Base-by-base conservation (phyloP, 2,888 invertebrate species). In the Hypercompe scribonia region DNA sequence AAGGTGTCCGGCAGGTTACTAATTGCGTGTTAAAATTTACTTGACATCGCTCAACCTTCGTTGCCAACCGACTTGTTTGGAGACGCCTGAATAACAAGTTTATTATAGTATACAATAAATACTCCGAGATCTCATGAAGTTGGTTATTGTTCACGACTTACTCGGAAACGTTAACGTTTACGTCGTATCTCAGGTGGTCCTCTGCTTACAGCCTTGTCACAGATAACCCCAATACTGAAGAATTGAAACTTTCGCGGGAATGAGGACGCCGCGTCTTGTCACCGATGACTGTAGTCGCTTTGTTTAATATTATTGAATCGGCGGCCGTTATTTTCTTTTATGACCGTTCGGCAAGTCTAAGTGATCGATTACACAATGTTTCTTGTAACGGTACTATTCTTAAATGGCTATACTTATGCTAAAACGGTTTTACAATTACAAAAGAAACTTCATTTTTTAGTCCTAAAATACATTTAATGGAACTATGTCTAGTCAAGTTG, bases 1-100 rank as follows among this genome's bases (percentile, higher is more conserved):
- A 94, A 95, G 94, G 93, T 91, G 88, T 91, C 91, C 89, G 88
- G 77, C 88, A 89, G 88, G 88, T 90, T 91, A 91, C 92, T 93
- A 94, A 95, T 95, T 94, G 93, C 94, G 94, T 94, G 94, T 93
- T 93, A 93, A 94, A 94, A 92, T 94, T 94, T 92, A 94, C 94
- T 93, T 93, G 94, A 94, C 94, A 91, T 91, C 92, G 89, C 89
- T 91, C 91, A 93, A 92, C 94, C 94, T 94, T 94, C 92, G 85
- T 84, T 81, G 78, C 78, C 83, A 83, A 79, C 90, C 90, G 88
- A 81, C 83, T 75, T 87, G 86, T 79, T 80, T 83, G 86, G 91
- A 90, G 81, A 91, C 86, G 84, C 82, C 80, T 78, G 78, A 78
- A 81, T 80, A 78, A 78, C 80, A 76, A 76, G 74, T 76, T 74